Evolutionary conservation across 2,113 vertebrate genomes (phyloP).

Genomic region (Synchiropus splendidus): DNA sequence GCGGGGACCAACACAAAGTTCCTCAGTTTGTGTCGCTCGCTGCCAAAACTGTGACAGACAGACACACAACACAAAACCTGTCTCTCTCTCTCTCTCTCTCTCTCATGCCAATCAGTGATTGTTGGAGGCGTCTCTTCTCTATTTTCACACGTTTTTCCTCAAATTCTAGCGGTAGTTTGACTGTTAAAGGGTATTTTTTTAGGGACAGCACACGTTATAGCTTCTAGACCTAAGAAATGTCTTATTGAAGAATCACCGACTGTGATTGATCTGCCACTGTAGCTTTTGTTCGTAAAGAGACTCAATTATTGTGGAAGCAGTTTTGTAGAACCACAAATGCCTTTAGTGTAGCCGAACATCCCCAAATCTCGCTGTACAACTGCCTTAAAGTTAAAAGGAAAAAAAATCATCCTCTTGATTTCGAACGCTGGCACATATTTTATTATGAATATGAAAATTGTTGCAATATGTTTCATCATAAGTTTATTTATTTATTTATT

Average conservation of each 20-base stretch:
- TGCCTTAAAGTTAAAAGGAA: conserved; percentile 94
- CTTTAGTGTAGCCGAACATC: conserved; percentile 75
- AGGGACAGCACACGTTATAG: conserved; percentile 73
- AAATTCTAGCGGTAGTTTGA: conserved; percentile 70
- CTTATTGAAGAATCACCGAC: conserved; percentile 61
- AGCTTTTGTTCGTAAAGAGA: conserved; percentile 90
- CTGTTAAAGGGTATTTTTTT: conserved; percentile 77
- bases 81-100: conserved; percentile 47
- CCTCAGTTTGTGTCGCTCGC: conserved; percentile 39
- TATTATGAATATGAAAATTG: conserved; percentile 57
- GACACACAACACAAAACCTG: conserved; percentile 1
- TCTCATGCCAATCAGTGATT: conserved; percentile 67
- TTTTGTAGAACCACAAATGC: conserved; percentile 95
- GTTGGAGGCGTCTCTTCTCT: conserved; percentile 61
- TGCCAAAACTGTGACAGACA: conserved; percentile 41
- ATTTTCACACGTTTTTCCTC: conserved; percentile 59
- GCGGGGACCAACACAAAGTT: background rate
- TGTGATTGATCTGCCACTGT: conserved; percentile 68
- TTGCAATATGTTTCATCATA: conserved; percentile 94
- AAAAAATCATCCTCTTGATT: conserved; percentile 60
- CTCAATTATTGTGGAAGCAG: conserved; percentile 68
- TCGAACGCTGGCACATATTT: conserved; percentile 72
- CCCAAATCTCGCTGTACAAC: conserved; percentile 84
- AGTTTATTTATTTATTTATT: conserved; percentile 98
- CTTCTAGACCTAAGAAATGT: conserved; percentile 81